Base-by-base conservation (phyloP, 2,888 invertebrate genomes). In the Blera fallax region DNA sequence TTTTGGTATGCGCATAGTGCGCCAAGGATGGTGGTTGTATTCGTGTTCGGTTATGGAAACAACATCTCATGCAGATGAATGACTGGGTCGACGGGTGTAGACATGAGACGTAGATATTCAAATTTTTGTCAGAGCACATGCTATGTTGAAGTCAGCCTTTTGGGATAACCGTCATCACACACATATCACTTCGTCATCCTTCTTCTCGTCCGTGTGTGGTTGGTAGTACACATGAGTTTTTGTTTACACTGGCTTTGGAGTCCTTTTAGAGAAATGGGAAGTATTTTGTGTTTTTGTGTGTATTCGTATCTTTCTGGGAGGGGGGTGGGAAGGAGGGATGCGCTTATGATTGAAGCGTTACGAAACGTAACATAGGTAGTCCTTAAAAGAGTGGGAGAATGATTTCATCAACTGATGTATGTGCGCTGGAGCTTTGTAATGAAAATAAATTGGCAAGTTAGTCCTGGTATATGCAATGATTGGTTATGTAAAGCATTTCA, bases 141-240 rank as follows among this genome's bases (percentile, higher is more conserved):
- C 43, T 64, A 64, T 56, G 74, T 76, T 76, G 76, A 67, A 81
- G 76, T 81, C 72, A 81, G 81, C 65, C 85, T 81, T 81, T 77
- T 77, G 85, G 85, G 76, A 85, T 81, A 81, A 77, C 85, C 80
- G 65, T 81, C 85, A 85, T 76, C 81, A 81, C 72, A 76, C 80
- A 81, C 76, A 77, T 76, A 80, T 80, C 83, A 84, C 56, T 74
- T 74, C 79, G 83, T 84, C 72, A 79, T 45, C 37, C 40, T 64
- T 48, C 56, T 64, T 37, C 50, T 50, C 8, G 16, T 29, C 45
- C 21, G 14, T 45, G 34, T 52, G 24, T n/a, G 52, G 18, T 10
- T 29, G 52, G 37, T 50, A 21, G 16, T 24, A 60, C 60, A 76
- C 48, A 56, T 73, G 69, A 52, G 40, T 77, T 70, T 65, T 52